phyloP scores from a whole-genome alignment of 2,888 invertebrate species.

The Tryphoninae sp. region DNA sequence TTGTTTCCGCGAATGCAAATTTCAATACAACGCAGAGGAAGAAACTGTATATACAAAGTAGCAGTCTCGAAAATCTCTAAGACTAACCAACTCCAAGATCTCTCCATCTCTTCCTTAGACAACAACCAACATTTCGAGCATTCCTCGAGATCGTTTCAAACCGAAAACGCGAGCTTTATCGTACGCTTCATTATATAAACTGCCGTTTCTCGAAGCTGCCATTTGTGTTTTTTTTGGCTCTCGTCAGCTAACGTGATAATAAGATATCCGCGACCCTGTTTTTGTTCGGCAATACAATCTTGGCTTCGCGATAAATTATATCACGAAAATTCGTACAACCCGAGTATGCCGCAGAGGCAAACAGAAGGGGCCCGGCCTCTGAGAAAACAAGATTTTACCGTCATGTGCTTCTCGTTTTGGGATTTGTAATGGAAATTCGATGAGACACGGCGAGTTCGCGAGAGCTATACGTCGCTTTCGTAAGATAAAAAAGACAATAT shows the following conservation, averaged over 20 bases:
- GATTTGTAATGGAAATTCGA: constrained; percentile 56
- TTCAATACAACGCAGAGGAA: not conserved
- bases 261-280: constrained; percentile 38
- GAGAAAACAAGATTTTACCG: constrained; percentile 58
- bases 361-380: not conserved
- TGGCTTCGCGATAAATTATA: constrained; percentile 48
- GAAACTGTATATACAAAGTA: not conserved
- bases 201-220: constrained; percentile 33
- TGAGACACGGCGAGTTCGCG: constrained; percentile 36
- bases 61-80: constrained; percentile 42
- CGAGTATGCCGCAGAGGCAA: not conserved
- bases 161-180: constrained; percentile 47
- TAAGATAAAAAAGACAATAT: constrained; percentile 12
- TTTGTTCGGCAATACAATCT: constrained; percentile 53
- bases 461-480: constrained; percentile 33
- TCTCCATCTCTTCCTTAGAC: not conserved
- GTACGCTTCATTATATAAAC: constrained; percentile 53
- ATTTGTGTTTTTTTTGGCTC: not conserved
- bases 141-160: not conserved
- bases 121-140: too few relatives aligned
- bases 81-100: constrained; percentile 48
- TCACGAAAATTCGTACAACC: constrained; percentile 30
- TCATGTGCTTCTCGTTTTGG: constrained; percentile 26
- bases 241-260: constrained; percentile 39
- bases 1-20: too few relatives aligned